Conservation (phyloP, 1,140 invertebrate species). For the Marisa cornuarietis region DNA sequence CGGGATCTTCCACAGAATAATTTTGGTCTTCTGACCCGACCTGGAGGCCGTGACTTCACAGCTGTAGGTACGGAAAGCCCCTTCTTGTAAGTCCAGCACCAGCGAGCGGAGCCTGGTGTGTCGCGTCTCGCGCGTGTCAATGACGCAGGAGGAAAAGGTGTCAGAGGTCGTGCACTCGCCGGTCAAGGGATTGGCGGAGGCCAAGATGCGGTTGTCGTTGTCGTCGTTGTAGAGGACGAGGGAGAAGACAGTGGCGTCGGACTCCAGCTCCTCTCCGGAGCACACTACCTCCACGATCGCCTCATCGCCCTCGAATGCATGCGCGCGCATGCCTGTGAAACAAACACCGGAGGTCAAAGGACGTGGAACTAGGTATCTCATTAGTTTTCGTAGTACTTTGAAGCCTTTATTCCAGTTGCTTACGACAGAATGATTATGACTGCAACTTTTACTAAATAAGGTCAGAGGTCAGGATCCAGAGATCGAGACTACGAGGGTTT, state of each 20-base stretch:
- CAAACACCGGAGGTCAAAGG: background rate
- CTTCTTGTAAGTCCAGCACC: background rate
- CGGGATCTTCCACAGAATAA: conserved; percentile 6
- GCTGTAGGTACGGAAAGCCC: background rate
- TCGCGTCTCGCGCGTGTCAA: background rate
- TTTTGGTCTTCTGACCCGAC: background rate
- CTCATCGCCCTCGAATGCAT: background rate
- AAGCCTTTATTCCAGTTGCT: no score
- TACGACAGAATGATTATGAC: no score
- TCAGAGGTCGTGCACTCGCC: conserved; percentile 9
- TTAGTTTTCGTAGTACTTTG: background rate
- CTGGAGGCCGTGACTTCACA: conserved; percentile 9
- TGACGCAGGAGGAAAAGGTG: conserved; percentile 12
- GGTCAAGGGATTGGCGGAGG: background rate
- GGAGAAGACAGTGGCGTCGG: background rate
- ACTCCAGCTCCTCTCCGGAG: background rate
- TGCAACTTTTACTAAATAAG: no score
- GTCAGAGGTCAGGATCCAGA: no score
- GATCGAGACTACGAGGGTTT: no score
- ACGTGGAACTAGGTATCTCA: background rate
- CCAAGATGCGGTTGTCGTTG: conserved; percentile 1
- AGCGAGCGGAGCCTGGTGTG: background rate
- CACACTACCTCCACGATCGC: conserved; percentile 14
- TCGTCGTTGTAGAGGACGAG: conserved; percentile 5
- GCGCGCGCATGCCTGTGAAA: conserved; percentile 2